Evolutionary conservation across 2,888 invertebrate genomes (phyloP).

Genomic region (Ornithoptera alexandrae): DNA sequence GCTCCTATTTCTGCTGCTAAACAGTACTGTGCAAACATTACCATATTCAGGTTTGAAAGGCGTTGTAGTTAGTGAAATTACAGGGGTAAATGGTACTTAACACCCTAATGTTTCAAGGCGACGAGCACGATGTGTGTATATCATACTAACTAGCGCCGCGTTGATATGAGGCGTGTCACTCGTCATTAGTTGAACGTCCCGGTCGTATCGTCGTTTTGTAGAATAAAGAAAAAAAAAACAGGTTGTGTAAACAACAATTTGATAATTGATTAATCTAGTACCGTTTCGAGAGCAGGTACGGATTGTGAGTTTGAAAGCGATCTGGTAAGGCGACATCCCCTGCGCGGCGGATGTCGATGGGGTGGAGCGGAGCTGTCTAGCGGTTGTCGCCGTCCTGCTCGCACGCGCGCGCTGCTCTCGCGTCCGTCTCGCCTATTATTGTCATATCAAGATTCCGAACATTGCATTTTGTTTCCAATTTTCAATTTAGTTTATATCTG

Average conservation of each 20-base stretch:
- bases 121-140: no score
- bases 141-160: no score
- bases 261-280: slow-evolving; percentile 41
- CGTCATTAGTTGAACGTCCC: no score
- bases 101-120: no score
- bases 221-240: no score
- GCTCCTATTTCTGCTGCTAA: no score
- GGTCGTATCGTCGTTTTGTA: no score
- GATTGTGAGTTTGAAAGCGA: slow-evolving; percentile 70
- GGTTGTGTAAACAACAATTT: slow-evolving; percentile 33
- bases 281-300: slow-evolving; percentile 61
- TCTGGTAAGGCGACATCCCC: slow-evolving; percentile 77
- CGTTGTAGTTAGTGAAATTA: no score
- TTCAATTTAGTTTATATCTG: slow-evolving; percentile 80
- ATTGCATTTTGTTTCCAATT: slow-evolving; percentile 79
- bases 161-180: no score
- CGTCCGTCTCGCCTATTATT: slow-evolving; percentile 77
- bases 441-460: slow-evolving; percentile 77
- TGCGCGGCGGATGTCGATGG: slow-evolving; percentile 67
- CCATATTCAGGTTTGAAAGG: no score
- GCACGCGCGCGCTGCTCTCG: slow-evolving; percentile 47
- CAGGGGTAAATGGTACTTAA: no score
- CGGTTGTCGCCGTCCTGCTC: slow-evolving; percentile 52
- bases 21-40: no score
- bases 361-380: slow-evolving; percentile 73